A percentile compares a stretch with the other conserved stretches of the same genome.
phyloP scores from a whole-genome alignment of 2,113 vertebrate genomes.

The Oenanthe melanoleuca region DNA sequence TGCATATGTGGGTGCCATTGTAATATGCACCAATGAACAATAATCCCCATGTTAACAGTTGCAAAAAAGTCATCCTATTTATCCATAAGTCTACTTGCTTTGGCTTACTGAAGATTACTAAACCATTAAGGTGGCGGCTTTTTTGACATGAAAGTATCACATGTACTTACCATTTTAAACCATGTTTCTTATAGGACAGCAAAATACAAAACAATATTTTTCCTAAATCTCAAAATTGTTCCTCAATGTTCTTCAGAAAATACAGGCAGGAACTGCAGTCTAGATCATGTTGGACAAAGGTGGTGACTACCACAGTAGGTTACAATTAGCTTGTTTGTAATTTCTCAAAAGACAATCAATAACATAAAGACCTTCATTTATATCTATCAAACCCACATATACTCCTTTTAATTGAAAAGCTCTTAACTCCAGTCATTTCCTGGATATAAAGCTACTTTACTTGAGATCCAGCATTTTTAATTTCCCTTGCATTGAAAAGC shows the following conservation, averaged over 20 bases:
- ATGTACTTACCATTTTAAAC: neutral
- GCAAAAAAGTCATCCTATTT: neutral
- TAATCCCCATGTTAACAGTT: neutral
- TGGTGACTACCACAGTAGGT: neutral
- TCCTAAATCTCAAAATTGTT: neutral
- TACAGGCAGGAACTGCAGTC: neutral
- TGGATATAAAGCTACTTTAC: slow-evolving; percentile 26
- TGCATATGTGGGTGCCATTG: neutral
- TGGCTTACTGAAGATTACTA: neutral
- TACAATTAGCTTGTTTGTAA: slow-evolving; percentile 11
- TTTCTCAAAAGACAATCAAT: slow-evolving; percentile 24
- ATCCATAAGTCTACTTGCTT: neutral
- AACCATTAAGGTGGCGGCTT: neutral
- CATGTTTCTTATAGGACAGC: neutral
- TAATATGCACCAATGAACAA: neutral
- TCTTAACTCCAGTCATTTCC: slow-evolving; percentile 55
- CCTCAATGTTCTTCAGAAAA: neutral
- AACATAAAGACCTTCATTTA: slow-evolving; percentile 29
- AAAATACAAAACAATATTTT: neutral
- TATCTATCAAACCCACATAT: slow-evolving; percentile 19
- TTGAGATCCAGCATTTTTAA: slow-evolving; percentile 26
- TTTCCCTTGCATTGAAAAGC: slow-evolving; percentile 36
- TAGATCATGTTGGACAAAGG: neutral
- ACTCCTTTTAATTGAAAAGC: slow-evolving; percentile 52
- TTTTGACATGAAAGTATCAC: neutral